Percentiles rank a stretch among this genome's conserved stretches.
These are phyloP conservation scores for Mobula hypostoma DNA, from an alignment of 2,113 vertebrate genomes.

Conservation along the genomic window DNA sequence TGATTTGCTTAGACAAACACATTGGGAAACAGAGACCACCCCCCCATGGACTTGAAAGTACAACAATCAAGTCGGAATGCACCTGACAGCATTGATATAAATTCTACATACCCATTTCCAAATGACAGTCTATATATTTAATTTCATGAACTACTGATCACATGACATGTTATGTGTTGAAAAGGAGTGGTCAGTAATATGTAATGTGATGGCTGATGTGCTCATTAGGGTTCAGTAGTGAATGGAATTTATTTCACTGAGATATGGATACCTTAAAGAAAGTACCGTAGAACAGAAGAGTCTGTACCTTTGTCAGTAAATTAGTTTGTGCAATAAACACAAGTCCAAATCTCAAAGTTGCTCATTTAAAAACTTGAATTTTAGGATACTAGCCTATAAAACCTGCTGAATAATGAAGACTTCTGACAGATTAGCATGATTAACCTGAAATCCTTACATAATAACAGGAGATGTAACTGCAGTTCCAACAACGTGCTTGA, in stretches of 20 bases:
- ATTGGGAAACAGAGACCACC: neutral
- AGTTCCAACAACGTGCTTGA: neutral
- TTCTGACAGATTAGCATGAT: neutral
- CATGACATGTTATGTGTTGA: neutral
- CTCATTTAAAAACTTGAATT: neutral
- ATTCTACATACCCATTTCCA: neutral
- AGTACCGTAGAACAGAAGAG: neutral
- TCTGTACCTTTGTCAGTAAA: neutral
- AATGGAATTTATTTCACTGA: neutral
- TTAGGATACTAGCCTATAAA: neutral
- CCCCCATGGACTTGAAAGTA: neutral
- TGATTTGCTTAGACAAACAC: neutral
- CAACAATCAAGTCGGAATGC: neutral
- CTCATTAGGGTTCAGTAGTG: neutral
- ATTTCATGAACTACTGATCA: neutral
- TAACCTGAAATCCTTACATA: neutral
- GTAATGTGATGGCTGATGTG: neutral
- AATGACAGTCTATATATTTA: neutral
- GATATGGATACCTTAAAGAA: neutral
- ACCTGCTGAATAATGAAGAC: neutral
- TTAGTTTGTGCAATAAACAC: neutral
- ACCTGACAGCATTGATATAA: neutral
- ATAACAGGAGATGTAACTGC: neutral
- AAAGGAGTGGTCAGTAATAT: too few relatives aligned
- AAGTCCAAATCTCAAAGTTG: neutral